These are phyloP conservation scores for Bedellia somnulentella DNA, from an alignment of 2,888 invertebrate species.

Conservation along the genomic window DNA sequence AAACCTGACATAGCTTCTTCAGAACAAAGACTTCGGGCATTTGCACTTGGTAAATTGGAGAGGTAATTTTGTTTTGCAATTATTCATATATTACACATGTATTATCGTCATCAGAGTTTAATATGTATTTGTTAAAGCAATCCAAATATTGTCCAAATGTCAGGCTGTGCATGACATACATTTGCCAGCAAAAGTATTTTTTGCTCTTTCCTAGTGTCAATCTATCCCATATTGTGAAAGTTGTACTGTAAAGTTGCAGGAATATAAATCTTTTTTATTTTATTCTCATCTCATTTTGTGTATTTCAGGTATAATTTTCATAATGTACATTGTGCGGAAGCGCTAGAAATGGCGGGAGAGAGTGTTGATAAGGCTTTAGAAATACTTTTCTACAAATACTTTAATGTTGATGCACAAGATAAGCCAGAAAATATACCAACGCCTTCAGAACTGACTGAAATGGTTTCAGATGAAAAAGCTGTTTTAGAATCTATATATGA, in stretches of 20 bases:
- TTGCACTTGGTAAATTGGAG: constrained; percentile 72
- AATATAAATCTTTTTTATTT: too few relatives aligned
- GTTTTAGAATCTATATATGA: constrained; percentile 80
- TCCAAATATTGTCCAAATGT: too few relatives aligned
- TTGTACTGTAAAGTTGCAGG: too few relatives aligned
- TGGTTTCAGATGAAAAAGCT: constrained; percentile 71
- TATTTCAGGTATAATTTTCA: constrained; percentile 72
- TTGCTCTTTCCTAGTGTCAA: too few relatives aligned
- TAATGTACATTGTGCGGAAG: constrained; percentile 72
- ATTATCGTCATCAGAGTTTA: too few relatives aligned
- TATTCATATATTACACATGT: too few relatives aligned
- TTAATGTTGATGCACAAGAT: constrained; percentile 39
- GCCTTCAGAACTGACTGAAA: constrained; percentile 61
- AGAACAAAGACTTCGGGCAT: constrained; percentile 67
- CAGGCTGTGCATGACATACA: too few relatives aligned
- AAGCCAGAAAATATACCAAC: constrained; percentile 40
- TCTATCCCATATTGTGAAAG: too few relatives aligned
- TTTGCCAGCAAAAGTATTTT: too few relatives aligned
- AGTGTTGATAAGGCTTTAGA: constrained; percentile 73
- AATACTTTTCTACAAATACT: constrained; percentile 73
- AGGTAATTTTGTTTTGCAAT: constrained; percentile 41
- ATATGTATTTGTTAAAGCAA: too few relatives aligned
- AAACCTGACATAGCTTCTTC: constrained; percentile 60
- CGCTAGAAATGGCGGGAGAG: constrained; percentile 66
- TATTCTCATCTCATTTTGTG: too few relatives aligned